Conservation (phyloP, 2,113 vertebrate species). For the Psilopogon haemacephalus region DNA sequence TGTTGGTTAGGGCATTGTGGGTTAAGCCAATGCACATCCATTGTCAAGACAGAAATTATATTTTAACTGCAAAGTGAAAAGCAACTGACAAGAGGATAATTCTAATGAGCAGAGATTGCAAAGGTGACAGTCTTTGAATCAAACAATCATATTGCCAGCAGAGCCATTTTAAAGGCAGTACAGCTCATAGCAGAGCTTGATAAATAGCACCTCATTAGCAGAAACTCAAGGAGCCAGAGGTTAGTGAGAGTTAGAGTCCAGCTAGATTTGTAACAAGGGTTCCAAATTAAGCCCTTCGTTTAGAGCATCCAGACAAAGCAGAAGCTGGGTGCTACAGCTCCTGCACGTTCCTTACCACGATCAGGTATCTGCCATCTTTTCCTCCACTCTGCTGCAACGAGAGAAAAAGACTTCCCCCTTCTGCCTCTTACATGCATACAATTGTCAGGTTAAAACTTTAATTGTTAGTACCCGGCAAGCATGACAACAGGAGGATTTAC, state of each 20-base stretch:
- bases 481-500: constrained; percentile 17
- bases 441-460: constrained; percentile 49
- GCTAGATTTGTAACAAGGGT: neutral
- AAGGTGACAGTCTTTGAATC: constrained; percentile 1
- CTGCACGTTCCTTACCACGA: neutral
- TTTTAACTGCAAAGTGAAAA: constrained; percentile 37
- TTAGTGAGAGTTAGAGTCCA: constrained; percentile 6
- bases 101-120: neutral
- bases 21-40: neutral
- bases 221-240: constrained; percentile 9
- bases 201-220: constrained; percentile 39
- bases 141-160: neutral
- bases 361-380: neutral
- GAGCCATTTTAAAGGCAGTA: neutral
- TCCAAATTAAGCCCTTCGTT: constrained; percentile 43
- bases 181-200: neutral
- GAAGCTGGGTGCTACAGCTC: neutral
- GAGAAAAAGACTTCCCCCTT: neutral
- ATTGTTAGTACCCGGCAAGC: neutral
- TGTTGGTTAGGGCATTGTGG: neutral
- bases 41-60: constrained; percentile 7
- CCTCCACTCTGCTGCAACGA: neutral
- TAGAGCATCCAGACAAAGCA: neutral
- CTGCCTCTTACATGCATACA: neutral
- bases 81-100: neutral